A percentile compares a stretch with the other conserved stretches of the same genome.
Conservation (phyloP, 2,113 vertebrate genomes). For the Piaya cayana region DNA sequence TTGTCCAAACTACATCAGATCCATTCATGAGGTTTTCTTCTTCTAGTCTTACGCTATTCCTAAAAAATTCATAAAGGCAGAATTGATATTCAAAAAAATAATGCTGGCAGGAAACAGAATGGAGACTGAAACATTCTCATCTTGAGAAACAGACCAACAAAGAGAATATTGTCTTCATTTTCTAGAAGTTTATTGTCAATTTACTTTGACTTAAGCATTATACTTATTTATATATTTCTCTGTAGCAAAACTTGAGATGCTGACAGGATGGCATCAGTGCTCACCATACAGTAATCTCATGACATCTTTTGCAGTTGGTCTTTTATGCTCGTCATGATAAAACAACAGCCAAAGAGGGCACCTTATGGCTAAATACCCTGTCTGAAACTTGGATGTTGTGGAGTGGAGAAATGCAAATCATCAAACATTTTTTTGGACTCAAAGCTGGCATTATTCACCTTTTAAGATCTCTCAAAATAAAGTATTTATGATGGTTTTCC, state of each 20-base stretch:
- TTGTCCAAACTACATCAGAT: constrained; percentile 74
- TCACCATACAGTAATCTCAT: constrained; percentile 28
- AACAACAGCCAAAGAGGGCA: constrained; percentile 12
- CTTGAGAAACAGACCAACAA: constrained; percentile 66
- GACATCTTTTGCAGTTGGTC: not conserved
- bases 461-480: not conserved
- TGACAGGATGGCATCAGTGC: not conserved
- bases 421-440: not conserved
- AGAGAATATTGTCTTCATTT: constrained; percentile 73
- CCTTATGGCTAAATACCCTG: constrained; percentile 17
- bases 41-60: constrained; percentile 69
- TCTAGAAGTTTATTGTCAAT: constrained; percentile 71
- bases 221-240: constrained; percentile 66
- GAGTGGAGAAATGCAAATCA: constrained; percentile 33
- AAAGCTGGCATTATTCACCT: not conserved
- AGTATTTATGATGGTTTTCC: not conserved
- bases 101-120: constrained; percentile 72
- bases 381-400: constrained; percentile 8
- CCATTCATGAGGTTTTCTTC: constrained; percentile 71
- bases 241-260: constrained; percentile 51
- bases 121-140: constrained; percentile 40
- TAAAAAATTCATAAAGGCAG: constrained; percentile 77
- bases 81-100: constrained; percentile 73
- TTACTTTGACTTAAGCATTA: constrained; percentile 70
- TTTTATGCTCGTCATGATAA: constrained; percentile 15